Evolutionary conservation across 2,888 invertebrate genomes (phyloP), one percentile per base, ranked within the genome.

Genomic region (Eristalis tenax): DNA sequence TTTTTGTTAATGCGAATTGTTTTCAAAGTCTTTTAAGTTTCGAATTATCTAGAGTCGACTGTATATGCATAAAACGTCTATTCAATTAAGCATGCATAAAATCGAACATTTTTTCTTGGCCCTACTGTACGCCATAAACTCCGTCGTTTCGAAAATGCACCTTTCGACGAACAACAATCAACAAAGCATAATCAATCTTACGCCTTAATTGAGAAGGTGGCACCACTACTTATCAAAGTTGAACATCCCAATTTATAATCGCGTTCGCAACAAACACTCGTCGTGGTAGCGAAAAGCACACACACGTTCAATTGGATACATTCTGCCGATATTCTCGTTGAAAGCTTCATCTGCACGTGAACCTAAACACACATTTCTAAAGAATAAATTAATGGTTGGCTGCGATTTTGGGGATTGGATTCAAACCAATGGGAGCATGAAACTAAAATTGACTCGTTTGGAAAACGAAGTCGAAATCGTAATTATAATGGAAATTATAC

Each of bases 211-310:
- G 50, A 50, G 50, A 50, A 50, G 50, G 50, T 50, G 50, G 50
- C 50, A 50, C 50, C 50, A 50, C 50, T 18, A 50, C 50, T 50
- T 50, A 50, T 50, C 50, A 50, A 18, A 50, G 50, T 50, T 50
- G 50, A 50, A 50, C 50, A 50, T 50, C 50, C 50, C 50, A 50
- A 50, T 50, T 50, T 50, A 50, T 50, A 50, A 50, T 50, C 50
- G 50, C 50, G 50, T 50, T 50, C 50, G 50, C 50, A 50, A 50
- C 50, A 50, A 8, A 43, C 26, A 32, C 8, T 8, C 50, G 18
- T 18, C 18, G 50, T 50, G 50, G 50, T 50, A 50, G 50, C 50
- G 50, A 50, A 50, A 50, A 50, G 50, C 50, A 50, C 50, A 50
- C 18, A 50, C 50, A 50, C 43, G 5, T 50, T 50, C n/a, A 18